A percentile compares a stretch with the other conserved stretches of the same genome.
Conservation (phyloP, 2,113 vertebrate genomes). For the Solea senegalensis region DNA sequence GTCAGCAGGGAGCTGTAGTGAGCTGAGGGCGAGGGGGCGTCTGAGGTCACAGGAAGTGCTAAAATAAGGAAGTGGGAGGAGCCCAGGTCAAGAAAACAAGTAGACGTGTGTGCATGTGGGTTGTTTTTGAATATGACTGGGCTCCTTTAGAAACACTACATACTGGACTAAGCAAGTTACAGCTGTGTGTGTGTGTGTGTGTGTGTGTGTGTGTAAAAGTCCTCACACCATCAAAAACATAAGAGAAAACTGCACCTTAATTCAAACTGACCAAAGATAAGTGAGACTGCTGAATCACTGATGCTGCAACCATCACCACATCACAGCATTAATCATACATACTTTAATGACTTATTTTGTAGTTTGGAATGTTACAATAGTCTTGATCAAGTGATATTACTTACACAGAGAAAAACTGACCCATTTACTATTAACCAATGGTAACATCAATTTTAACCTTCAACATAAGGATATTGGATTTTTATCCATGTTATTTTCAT, state of each 20-base stretch:
- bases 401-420: no score
- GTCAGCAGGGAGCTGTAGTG: slow-evolving; percentile 58
- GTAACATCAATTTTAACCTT: no score
- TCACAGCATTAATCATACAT: no score
- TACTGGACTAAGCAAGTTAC: neutral
- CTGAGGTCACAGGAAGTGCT: slow-evolving; percentile 62
- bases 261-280: slow-evolving; percentile 73
- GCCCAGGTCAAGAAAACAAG: slow-evolving; percentile 44
- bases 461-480: no score
- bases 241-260: slow-evolving; percentile 72
- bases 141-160: slow-evolving; percentile 46
- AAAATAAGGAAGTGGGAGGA: slow-evolving; percentile 63
- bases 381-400: no score
- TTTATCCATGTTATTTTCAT: no score
- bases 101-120: slow-evolving; percentile 16
- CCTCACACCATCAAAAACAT: neutral
- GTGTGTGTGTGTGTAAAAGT: slow-evolving; percentile 6
- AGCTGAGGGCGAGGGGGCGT: slow-evolving; percentile 58
- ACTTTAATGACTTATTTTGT: no score
- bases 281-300: slow-evolving; percentile 45
- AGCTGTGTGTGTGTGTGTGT: slow-evolving; percentile 1
- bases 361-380: no score
- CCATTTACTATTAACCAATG: no score
- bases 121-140: neutral
- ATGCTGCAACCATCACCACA: slow-evolving; percentile 50